Conservation (phyloP, 2,113 vertebrate genomes). For the Tor tambroides region DNA sequence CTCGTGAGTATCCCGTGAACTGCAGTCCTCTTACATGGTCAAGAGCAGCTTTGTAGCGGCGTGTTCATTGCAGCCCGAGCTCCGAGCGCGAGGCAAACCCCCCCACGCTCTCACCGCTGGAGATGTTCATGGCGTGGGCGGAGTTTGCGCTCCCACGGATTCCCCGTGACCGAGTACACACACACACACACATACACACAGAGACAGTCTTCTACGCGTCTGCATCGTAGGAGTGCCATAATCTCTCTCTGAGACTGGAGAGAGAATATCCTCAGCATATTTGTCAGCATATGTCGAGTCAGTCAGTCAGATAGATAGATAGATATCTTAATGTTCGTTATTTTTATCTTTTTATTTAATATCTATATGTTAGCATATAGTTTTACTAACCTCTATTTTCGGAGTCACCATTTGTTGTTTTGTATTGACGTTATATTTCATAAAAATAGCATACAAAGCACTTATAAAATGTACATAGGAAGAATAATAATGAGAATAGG, state of each 20-base stretch:
- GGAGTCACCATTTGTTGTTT: neutral
- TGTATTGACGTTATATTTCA: neutral
- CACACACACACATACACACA: neutral
- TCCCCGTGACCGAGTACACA: conserved; percentile 31
- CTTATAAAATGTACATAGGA: too few species aligned
- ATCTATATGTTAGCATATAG: neutral
- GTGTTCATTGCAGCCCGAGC: neutral
- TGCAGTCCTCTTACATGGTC: conserved; percentile 1
- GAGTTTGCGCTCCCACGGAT: conserved; percentile 22
- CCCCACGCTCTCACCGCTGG: neutral
- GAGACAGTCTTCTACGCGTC: neutral
- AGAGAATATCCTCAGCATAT: neutral
- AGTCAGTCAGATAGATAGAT: neutral
- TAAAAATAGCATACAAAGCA: neutral
- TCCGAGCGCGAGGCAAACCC: conserved; percentile 25
- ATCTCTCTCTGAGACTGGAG: neutral
- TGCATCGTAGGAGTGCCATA: neutral
- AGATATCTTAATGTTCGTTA: neutral
- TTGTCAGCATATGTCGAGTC: neutral
- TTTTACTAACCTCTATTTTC: neutral
- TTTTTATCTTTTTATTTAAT: neutral
- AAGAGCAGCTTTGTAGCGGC: neutral
- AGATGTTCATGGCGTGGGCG: conserved; percentile 31
- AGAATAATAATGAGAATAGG: too few species aligned
- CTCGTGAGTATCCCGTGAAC: neutral